A percentile compares a stretch with the other conserved stretches of the same genome.
Evolutionary conservation across 2,888 invertebrate species (phyloP).

Genomic region (Noctuana brunneofusca): DNA sequence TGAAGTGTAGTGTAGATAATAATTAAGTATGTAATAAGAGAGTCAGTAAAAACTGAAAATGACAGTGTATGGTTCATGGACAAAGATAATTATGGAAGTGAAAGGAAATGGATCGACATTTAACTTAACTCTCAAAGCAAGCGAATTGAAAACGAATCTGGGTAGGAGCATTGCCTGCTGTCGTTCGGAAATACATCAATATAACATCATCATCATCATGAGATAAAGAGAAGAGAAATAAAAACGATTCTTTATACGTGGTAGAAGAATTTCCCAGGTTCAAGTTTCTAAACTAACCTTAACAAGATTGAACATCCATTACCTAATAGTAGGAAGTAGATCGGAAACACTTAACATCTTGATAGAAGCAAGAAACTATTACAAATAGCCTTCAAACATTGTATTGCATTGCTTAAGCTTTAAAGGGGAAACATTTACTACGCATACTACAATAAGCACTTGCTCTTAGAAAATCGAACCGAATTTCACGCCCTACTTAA

Average conservation of each 20-base stretch:
- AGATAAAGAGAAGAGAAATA: not conserved
- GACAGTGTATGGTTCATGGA: conserved; percentile 6
- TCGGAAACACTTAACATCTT: conserved; percentile 1
- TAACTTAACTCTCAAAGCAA: conserved; percentile 1
- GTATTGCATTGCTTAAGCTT: conserved; percentile 6
- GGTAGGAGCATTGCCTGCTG: not conserved
- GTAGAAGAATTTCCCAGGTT: not conserved
- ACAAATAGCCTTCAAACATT: conserved; percentile 13
- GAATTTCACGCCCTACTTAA: conserved; percentile 59
- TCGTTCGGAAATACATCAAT: conserved; percentile 3
- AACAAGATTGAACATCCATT: not conserved
- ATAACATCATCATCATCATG: too few relatives aligned
- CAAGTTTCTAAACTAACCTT: not conserved
- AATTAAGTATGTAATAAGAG: not conserved
- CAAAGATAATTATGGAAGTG: conserved; percentile 20
- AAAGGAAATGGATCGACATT: conserved; percentile 18
- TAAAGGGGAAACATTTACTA: conserved; percentile 32
- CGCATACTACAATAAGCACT: conserved; percentile 41
- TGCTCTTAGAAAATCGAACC: conserved; percentile 43
- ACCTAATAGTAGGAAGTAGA: not conserved
- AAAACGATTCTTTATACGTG: not conserved
- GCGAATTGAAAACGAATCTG: conserved; percentile 9
- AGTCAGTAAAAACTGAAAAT: conserved; percentile 3
- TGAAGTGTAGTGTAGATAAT: too few relatives aligned
- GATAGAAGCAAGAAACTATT: not conserved